Conservation (phyloP, 1,140 invertebrate species). For the Papilio xuthus region DNA sequence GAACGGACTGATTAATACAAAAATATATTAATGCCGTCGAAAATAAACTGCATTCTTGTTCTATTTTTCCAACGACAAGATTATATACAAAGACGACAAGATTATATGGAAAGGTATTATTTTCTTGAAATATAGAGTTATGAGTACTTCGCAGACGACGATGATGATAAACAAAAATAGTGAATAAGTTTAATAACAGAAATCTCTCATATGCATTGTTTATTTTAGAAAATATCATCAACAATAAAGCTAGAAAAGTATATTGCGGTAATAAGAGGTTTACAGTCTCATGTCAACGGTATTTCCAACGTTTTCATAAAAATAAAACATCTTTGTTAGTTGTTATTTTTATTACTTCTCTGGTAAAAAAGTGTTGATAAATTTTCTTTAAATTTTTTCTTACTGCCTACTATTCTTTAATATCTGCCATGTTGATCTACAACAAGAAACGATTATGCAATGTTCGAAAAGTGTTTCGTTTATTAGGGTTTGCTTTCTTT, state of each 20-base stretch:
- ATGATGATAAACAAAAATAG: not conserved
- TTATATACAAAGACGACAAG: not conserved
- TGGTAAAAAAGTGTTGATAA: not conserved
- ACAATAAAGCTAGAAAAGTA: not conserved
- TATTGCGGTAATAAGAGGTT: not conserved
- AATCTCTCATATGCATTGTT: not conserved
- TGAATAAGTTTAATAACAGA: not conserved
- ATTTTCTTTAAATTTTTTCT: not conserved
- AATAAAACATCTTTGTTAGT: not conserved
- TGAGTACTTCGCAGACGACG: not conserved
- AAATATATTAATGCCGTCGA: conserved; percentile 12
- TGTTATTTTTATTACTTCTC: not conserved
- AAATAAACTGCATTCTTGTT: conserved; percentile 25
- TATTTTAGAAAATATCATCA: conserved; percentile 13
- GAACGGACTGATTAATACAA: conserved; percentile 12
- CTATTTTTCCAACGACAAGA: conserved; percentile 6
- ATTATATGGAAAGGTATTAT: not conserved
- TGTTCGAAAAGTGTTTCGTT: too few relatives aligned
- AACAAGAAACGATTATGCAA: too few relatives aligned
- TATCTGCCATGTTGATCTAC: too few relatives aligned
- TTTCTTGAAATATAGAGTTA: not conserved
- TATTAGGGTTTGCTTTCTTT: too few relatives aligned
- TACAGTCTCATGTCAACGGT: conserved; percentile 2
- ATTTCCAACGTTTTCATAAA: conserved; percentile 10
- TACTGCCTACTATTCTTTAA: not conserved